Evolutionary conservation across 2,888 invertebrate species (phyloP).

Genomic region (Timema cristinae): DNA sequence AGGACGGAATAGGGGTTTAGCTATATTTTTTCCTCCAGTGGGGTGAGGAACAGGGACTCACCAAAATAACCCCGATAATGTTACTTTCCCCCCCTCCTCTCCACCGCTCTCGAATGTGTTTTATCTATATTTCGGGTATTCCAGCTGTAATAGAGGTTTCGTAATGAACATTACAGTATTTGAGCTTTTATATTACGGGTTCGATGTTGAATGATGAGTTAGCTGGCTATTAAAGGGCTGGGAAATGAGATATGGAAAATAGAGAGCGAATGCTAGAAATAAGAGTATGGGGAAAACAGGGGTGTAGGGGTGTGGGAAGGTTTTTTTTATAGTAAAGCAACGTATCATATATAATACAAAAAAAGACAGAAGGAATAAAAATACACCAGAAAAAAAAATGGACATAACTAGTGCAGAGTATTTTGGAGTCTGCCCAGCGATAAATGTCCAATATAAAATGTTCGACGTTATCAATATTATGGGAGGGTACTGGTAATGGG

Average conservation of each 20-base stretch:
- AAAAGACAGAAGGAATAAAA: constrained; percentile 8
- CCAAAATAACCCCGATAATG: constrained; percentile 13
- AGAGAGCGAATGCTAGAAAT: too few species aligned
- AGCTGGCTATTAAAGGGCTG: constrained; percentile 49
- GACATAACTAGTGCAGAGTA: constrained; percentile 15
- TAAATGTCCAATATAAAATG: constrained; percentile 17
- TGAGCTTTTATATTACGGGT: constrained; percentile 32
- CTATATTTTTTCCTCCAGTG: too few species aligned
- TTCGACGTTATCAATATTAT: constrained; percentile 17
- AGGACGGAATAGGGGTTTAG: too few species aligned
- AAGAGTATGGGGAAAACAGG: too few species aligned
- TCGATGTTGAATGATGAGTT: constrained; percentile 52
- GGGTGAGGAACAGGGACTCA: not conserved
- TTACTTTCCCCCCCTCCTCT: not conserved
- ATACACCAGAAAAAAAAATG: constrained; percentile 8
- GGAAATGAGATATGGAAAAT: constrained; percentile 47
- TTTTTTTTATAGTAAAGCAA: too few species aligned
- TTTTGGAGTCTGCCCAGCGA: constrained; percentile 14
- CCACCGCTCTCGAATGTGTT: constrained; percentile 14
- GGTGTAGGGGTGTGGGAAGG: constrained; percentile 8
- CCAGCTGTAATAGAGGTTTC: constrained; percentile 21
- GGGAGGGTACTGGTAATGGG: constrained; percentile 13
- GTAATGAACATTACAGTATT: constrained; percentile 17
- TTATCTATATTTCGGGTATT: constrained; percentile 22
- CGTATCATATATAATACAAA: constrained; percentile 15